These are phyloP conservation scores for Camponotus fellah DNA, from an alignment of 2,888 invertebrate species.

Conservation along the genomic window DNA sequence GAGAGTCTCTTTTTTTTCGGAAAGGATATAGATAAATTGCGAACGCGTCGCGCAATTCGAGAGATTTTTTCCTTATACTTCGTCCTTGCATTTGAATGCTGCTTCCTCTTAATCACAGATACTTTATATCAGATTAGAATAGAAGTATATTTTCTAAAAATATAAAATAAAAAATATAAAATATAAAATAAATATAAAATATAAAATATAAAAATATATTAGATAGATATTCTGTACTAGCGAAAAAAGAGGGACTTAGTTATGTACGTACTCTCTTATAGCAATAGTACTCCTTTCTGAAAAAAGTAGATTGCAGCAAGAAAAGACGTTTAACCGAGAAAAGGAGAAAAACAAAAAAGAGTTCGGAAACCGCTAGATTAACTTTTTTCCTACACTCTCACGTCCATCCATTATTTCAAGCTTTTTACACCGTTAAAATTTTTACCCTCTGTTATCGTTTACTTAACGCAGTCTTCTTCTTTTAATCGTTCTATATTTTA, in stretches of 20 bases:
- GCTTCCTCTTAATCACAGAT: neutral
- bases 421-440: slow-evolving; percentile 22
- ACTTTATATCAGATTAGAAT: neutral
- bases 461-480: neutral
- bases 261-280: neutral
- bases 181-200: too few relatives aligned
- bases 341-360: neutral
- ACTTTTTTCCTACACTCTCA: slow-evolving; percentile 14
- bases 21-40: neutral
- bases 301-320: neutral
- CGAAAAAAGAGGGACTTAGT: neutral
- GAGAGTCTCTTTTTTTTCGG: slow-evolving; percentile 6
- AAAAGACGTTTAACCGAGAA: neutral
- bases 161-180: too few relatives aligned
- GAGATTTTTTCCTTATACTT: neutral
- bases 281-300: neutral
- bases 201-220: neutral
- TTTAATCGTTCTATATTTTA: slow-evolving; percentile 12
- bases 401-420: slow-evolving; percentile 22
- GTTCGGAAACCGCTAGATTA: neutral
- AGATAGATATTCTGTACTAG: neutral
- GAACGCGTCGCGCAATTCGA: neutral
- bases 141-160: neutral
- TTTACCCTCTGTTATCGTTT: slow-evolving; percentile 4
- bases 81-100: neutral